Base-by-base conservation (phyloP, 2,888 invertebrate genomes). In the Furcula furcula region DNA sequence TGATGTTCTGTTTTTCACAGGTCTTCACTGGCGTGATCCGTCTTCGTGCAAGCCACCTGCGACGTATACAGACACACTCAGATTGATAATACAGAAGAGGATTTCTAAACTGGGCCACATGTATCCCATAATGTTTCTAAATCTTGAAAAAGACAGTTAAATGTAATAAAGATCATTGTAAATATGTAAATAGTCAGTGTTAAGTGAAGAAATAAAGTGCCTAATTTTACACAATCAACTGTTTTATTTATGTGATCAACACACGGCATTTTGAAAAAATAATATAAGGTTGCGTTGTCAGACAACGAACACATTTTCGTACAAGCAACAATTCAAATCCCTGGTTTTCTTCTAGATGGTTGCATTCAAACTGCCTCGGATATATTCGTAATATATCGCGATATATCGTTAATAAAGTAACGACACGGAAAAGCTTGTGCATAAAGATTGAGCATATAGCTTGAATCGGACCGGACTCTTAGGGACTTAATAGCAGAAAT, bases 81-180 rank as follows among this genome's bases (percentile, higher is more conserved):
- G 96, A 16, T 91, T 95, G 33, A 91, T 95, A 18, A 92, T 97
- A 85, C 93, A 96, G 59, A 93, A 94, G 55, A 95, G 95, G 68
- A 93, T 97, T 47, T 90, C 93, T 9, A 92, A 91, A 43, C 81
- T 96, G 14, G 96, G 96, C 3, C 91, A 93, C 47, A 88, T 95
- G 45, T 96, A 95, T 65, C 91, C 93, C 2, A 92, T 94, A 51
- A 93, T 95, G 92, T 95, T 95, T 69, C 63, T 90, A 16, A 79
- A 82, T 49, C 67, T 83, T 2, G 80, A 82, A 34, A 78, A 81
- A 50, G 78, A 82, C 26, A 57, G 25, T 15, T 55, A 32, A 58
- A 40, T 51, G 31, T 31, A 19, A 12, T 28, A 11, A 34, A 9
- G n/a, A 11, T 27, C 2, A 9, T 4, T 69, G 62, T 68, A 66